Base-by-base conservation (phyloP, 2,888 invertebrate genomes). In the Idaea biselata region DNA sequence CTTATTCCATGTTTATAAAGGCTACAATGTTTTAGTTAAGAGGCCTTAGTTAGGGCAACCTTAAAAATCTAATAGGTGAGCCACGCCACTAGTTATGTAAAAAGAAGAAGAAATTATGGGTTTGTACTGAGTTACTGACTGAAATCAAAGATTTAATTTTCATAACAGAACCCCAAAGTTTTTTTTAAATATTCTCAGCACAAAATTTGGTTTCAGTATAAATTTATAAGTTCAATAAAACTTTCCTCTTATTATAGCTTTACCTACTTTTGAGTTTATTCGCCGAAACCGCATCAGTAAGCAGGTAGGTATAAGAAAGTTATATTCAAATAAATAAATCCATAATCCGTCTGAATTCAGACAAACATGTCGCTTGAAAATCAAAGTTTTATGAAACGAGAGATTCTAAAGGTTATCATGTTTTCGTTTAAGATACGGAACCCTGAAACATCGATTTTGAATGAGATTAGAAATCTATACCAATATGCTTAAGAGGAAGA, bases 201-300 rank as follows among this genome's bases (percentile, higher is more conserved):
- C 44, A 44, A 44, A 14, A 14, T 44, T 44, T 44, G 44, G 11
- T 11, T 44, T 44, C 44, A 44, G 44, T 14, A 14, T 68, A 72
- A 69, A 81, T 79, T 75, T 74, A 71, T 65, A 81, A 82, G 81
- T 82, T 81, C 68, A 69, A 66, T 65, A 61, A 62, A 82, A 82
- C 80, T 80, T 80, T 76, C 73, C 76, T 79, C 77, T 79, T 76
- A 14, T 44, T 6, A 44, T 44, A 44, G 8, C 8, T 44, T 44
- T 44, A 44, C 44, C 44, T 44, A 11, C 44, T 44, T 32, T 4
- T 69, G 79, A 76, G 73, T 76, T 79, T 69, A 63, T 74, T 68
- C 73, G 74, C 73, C 72, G 73, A 71, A 79, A 79, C 79, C 80
- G 73, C 77, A 74, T 65, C 66, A 61, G 33, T 58, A 44, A 62